Conservation (phyloP, 1,140 invertebrate genomes). For the Lepeophtheirus salmonis region DNA sequence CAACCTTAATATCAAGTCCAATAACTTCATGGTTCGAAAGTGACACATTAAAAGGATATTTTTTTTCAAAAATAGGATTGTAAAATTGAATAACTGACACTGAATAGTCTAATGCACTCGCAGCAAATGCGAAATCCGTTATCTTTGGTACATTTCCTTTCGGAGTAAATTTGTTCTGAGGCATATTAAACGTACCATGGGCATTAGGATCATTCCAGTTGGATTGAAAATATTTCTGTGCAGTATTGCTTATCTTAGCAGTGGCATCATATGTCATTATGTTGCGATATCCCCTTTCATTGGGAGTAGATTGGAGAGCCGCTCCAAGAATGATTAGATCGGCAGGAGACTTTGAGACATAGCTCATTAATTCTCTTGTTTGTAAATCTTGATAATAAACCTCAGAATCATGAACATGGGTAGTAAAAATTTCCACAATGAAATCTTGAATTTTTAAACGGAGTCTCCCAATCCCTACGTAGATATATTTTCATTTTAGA, state of each 20-base stretch:
- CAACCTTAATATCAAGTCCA: not conserved
- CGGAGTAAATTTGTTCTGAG: not conserved
- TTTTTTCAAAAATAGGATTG: not conserved
- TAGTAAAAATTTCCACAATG: not conserved
- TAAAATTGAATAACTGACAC: not conserved
- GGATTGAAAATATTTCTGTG: not conserved
- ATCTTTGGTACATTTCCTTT: not conserved
- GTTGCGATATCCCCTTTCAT: not conserved
- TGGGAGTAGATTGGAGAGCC: not conserved
- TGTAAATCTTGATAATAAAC: not conserved
- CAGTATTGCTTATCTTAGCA: not conserved
- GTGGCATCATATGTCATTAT: not conserved
- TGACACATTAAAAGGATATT: not conserved
- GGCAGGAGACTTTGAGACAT: not conserved
- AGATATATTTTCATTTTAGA: too few species aligned
- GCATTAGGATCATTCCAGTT: not conserved
- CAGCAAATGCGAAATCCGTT: not conserved
- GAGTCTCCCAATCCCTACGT: not conserved
- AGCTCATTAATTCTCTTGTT: not conserved
- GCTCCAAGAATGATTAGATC: not conserved
- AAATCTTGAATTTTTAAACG: not conserved
- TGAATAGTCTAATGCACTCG: not conserved
- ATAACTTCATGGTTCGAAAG: not conserved
- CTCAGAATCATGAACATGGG: not conserved
- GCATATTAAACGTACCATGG: not conserved